A percentile compares a stretch with the other conserved stretches of the same genome.
Evolutionary conservation across 2,113 vertebrate genomes (phyloP).

Genomic region (Sminthopsis crassicaudata): DNA sequence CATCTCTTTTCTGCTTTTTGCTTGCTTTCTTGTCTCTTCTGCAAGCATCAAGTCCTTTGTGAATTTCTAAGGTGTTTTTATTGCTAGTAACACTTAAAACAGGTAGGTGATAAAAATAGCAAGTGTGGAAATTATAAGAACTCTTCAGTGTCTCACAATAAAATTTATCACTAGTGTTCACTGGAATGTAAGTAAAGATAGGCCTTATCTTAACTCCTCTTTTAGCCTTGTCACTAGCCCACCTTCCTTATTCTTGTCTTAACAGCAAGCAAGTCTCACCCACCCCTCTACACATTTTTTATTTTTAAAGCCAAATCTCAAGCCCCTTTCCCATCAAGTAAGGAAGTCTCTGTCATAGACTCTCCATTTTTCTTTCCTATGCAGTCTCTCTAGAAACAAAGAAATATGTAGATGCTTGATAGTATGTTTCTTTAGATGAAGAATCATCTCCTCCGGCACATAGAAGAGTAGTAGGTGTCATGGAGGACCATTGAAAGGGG

Average conservation of each 20-base stretch:
- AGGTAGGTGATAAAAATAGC: not conserved
- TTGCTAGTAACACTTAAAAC: conserved; percentile 2
- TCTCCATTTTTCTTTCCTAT: not conserved
- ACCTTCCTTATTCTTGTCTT: not conserved
- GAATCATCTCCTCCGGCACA: not conserved
- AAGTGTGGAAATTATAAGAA: not conserved
- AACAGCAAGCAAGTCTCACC: not conserved
- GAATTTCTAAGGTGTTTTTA: not conserved
- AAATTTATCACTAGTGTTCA: not conserved
- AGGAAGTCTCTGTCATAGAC: not conserved
- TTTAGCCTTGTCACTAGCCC: not conserved
- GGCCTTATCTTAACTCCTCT: not conserved
- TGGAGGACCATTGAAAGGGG: too few species aligned
- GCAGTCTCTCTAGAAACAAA: not conserved
- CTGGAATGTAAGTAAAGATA: not conserved
- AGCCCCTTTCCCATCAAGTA: not conserved
- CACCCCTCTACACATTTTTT: not conserved
- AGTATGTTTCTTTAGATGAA: not conserved
- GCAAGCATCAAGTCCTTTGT: not conserved
- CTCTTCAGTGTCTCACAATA: not conserved
- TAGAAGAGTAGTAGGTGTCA: too few species aligned
- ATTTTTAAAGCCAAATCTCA: not conserved
- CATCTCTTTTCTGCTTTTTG: not conserved
- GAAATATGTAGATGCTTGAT: not conserved
- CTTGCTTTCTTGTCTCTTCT: not conserved